phyloP scores from a whole-genome alignment of 2,888 invertebrate genomes.

The Acheta domesticus region DNA sequence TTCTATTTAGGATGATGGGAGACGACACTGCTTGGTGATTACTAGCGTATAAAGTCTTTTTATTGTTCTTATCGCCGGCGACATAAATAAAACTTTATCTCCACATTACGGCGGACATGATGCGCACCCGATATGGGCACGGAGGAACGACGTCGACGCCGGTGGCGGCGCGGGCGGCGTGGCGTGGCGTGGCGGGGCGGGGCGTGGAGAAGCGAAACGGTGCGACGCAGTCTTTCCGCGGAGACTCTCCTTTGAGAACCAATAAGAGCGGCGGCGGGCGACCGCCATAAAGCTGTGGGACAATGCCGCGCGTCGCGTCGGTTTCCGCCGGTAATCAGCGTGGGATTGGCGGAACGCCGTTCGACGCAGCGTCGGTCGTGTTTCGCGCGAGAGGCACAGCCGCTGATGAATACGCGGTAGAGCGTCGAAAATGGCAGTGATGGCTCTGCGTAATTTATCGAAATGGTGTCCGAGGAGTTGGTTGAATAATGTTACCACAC shows the following conservation, averaged over 20 bases:
- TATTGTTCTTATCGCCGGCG: neutral
- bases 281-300: neutral
- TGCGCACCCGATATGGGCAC: neutral
- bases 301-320: neutral
- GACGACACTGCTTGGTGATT: neutral
- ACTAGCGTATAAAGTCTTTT: constrained; percentile 3
- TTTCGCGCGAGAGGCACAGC: too few species aligned
- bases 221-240: neutral
- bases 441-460: too few species aligned
- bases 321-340: neutral
- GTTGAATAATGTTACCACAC: too few species aligned
- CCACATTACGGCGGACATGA: neutral
- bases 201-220: neutral
- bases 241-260: neutral
- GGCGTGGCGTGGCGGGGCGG: neutral
- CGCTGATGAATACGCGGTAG: too few species aligned
- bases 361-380: neutral
- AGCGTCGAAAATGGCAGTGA: too few species aligned
- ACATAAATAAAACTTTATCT: constrained; percentile 6
- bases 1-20: constrained; percentile 5
- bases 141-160: neutral
- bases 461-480: too few species aligned
- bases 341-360: constrained; percentile 18
- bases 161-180: neutral
- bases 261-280: neutral